Evolutionary conservation across 2,888 invertebrate species (phyloP), one percentile per base, ranked within the genome.

Genomic region (Heliconius aoede): DNA sequence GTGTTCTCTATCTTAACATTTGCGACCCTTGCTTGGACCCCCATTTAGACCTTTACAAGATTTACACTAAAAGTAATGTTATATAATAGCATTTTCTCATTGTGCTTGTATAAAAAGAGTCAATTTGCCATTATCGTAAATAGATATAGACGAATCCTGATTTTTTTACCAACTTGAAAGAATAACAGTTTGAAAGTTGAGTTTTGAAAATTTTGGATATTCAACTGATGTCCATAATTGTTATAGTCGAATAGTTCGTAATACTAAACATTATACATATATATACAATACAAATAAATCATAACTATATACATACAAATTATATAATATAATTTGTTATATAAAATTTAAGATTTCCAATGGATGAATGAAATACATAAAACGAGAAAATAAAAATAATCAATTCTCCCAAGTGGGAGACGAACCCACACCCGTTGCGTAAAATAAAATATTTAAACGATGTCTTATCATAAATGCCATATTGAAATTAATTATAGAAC

Each of bases 21-120:
- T 64, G 77, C 74, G 78, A 78, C 78, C 76, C 72, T 60, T 67
- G 73, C 62, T 24, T 76, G 65, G 76, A 78, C 76, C 76, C 46
- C 74, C 67, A 76, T 76, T 78, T 74, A 72, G 75, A 62, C 74
- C 76, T 74, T 78, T 76, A 78, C 72, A 72, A 55, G 77, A 77
- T 77, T 71, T 77, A 73, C 73, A 77, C 73, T 72, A 76, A 76
- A 75, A 68, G 72, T 68, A 81, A 76, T 36, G 60, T 60, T 60
- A 60, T n/a, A n/a, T n/a, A n/a, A n/a, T 58, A 36, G 40, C 32
- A 21, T 60, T 80, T 74, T 65, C 72, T 64, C 55, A 76, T 62
- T 40, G 71, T 72, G 30, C 69, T 65, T 24, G 21, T 64, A 36
- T 65, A 36, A 65, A 65, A 65, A 15, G 65, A 65, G 36, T 65